These are phyloP conservation scores for Halictus ligatus DNA, from an alignment of 2,888 invertebrate genomes.

Conservation along the genomic window DNA sequence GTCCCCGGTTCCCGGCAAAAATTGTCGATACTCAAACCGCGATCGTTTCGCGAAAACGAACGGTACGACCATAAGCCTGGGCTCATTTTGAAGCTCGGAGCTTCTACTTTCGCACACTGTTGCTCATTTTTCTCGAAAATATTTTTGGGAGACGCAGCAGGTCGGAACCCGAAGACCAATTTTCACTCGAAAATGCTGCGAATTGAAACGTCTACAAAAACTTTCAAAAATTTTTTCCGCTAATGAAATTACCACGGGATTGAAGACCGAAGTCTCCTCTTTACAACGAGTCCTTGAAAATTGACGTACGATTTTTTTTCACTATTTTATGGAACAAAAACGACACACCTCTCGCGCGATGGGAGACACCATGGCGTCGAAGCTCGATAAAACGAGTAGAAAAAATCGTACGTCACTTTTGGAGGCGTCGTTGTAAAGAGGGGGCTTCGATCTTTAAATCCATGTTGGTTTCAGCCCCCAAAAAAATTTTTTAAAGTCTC, in stretches of 20 bases:
- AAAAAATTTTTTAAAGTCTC: not conserved
- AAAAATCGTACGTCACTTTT: not conserved
- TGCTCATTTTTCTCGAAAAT: not conserved
- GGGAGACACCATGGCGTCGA: too few relatives aligned
- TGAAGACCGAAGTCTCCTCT: not conserved
- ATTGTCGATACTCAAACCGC: not conserved
- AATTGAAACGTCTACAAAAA: not conserved
- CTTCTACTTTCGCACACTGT: not conserved
- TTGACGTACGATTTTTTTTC: not conserved
- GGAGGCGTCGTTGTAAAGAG: not conserved
- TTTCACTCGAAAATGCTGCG: not conserved
- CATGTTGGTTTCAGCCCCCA: not conserved
- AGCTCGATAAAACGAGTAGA: too few relatives aligned
- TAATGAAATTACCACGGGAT: not conserved
- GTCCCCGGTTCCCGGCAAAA: not conserved
- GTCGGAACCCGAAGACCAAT: not conserved
- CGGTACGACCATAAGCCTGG: not conserved
- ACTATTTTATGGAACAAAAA: not conserved
- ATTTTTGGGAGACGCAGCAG: not conserved
- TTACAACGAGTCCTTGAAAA: not conserved
- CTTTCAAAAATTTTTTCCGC: not conserved
- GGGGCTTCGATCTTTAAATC: too few relatives aligned
- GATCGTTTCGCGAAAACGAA: not conserved
- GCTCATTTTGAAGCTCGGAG: not conserved
- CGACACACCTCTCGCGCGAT: too few relatives aligned